Evolutionary conservation across 1,140 invertebrate species (phyloP).

Genomic region (Drosophila mayri): DNA sequence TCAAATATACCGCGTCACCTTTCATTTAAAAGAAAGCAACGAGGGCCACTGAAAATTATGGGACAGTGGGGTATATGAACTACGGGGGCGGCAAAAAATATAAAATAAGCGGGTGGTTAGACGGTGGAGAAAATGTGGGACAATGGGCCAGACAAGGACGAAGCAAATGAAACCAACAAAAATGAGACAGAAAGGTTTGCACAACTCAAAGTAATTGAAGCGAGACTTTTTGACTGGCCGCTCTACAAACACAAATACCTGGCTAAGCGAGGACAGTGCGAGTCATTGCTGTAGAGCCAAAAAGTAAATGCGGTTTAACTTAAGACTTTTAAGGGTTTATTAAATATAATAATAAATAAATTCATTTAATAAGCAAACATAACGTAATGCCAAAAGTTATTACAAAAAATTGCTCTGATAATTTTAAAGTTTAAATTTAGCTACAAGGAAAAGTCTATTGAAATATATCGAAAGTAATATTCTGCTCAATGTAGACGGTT

Average conservation of each 20-base stretch:
- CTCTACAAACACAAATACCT: slow-evolving; percentile 4
- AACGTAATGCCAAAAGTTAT: too few species aligned
- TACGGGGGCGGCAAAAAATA: not conserved
- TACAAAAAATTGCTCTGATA: not conserved
- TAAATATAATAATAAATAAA: not conserved
- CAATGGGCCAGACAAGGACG: slow-evolving; percentile 11
- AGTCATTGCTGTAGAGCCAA: not conserved
- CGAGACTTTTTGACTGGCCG: slow-evolving; percentile 30
- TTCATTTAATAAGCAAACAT: not conserved
- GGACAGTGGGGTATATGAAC: not conserved
- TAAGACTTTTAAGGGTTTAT: too few species aligned
- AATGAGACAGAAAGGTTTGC: slow-evolving; percentile 28
- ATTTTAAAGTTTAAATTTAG: too few species aligned
- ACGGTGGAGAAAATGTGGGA: slow-evolving; percentile 9
- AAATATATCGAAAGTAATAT: too few species aligned
- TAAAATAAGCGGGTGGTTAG: not conserved
- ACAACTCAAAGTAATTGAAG: slow-evolving; percentile 45
- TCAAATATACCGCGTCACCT: slow-evolving; percentile 65
- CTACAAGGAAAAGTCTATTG: too few species aligned
- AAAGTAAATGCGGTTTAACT: too few species aligned
- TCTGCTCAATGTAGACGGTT: not conserved
- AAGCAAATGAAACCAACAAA: slow-evolving; percentile 7
- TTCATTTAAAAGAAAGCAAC: slow-evolving; percentile 54
- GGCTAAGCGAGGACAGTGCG: slow-evolving; percentile 11
- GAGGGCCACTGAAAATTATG: slow-evolving; percentile 35